These are phyloP conservation scores for Microcebus griseorufus DNA, from an alignment of 2,113 vertebrate species.

Conservation along the genomic window DNA sequence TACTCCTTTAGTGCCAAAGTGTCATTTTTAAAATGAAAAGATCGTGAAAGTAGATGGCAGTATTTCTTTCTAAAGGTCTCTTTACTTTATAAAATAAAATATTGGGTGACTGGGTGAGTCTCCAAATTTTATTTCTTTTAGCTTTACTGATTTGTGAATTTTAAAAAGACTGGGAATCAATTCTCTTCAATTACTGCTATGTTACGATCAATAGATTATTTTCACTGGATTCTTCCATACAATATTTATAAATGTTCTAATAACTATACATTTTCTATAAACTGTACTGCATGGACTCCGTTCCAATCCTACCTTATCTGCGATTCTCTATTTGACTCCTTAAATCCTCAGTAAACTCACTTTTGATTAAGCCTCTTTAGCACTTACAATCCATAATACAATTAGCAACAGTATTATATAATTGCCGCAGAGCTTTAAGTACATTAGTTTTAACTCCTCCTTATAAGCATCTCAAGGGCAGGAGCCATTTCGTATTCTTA, in stretches of 20 bases:
- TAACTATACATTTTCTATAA: neutral
- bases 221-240: neutral
- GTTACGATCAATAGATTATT: neutral
- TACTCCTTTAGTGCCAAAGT: neutral
- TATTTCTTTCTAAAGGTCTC: neutral
- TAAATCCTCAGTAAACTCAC: neutral
- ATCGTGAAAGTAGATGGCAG: neutral
- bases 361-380: neutral
- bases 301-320: neutral
- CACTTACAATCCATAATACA: neutral
- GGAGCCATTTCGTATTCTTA: conserved; percentile 21
- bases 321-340: neutral
- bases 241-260: neutral
- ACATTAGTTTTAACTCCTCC: neutral
- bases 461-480: neutral
- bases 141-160: conserved; percentile 31
- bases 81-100: conserved; percentile 9
- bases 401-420: neutral
- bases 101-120: neutral
- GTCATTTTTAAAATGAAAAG: neutral
- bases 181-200: neutral
- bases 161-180: neutral
- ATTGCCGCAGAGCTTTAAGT: neutral
- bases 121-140: conserved; percentile 28
- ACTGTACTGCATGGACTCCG: neutral